Evolutionary conservation across 2,113 vertebrate genomes (phyloP), one percentile per base, ranked within the genome.

Genomic region (Phoenicopterus ruber): DNA sequence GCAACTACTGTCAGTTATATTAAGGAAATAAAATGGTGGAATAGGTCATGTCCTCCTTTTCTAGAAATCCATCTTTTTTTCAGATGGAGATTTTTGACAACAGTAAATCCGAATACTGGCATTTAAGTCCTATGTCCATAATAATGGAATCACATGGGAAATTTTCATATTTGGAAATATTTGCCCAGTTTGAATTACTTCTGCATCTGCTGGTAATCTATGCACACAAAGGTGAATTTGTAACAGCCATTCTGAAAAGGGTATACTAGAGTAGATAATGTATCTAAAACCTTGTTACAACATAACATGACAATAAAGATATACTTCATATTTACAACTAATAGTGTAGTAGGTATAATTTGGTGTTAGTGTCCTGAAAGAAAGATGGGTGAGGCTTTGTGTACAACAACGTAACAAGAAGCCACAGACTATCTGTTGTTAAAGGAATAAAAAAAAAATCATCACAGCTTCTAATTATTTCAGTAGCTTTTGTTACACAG

Each of bases 251-350:
- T 91, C 52, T 57, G 55, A 55, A 95, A 97, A 95, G 8, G 19
- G 6, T 67, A 47, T 42, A 32, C 26, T 77, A 57, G 28, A 61
- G 82, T 2, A 89, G 32, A 55, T 13, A 76, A 42, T 57, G 9
- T 61, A 59, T 95, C 93, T 97, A 62, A 94, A 89, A 92, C 24
- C 58, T 84, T 79, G 21, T 85, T 94, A 21, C 24, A 63, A 13
- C 15, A 34, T 81, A 88, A 67, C 36, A 25, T 58, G 26, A 58
- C 11, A 77, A 57, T 52, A 72, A 95, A 90, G 17, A 13, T 29
- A 62, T 78, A 44, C 1, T 31, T 88, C 57, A 66, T 83, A 91
- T 94, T 73, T 94, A 32, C 46, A 52, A 42, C 46, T 82, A 90
- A 65, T 76, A 94, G 28, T 46, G 22, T 34, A 90, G 26, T n/a